Base-by-base conservation (phyloP, 2,113 vertebrate genomes). In the Picathartes gymnocephalus region DNA sequence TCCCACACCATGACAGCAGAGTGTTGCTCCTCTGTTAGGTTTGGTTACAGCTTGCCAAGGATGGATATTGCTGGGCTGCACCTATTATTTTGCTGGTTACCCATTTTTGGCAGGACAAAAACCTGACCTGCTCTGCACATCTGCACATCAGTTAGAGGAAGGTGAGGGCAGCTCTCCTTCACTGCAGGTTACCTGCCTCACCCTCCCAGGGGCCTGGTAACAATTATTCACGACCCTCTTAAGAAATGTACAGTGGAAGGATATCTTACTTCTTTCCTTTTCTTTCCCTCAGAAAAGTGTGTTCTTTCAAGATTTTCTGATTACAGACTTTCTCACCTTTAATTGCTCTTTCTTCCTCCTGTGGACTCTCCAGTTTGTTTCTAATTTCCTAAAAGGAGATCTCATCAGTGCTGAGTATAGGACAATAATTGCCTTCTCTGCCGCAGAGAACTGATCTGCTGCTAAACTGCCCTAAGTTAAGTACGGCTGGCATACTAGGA, bases 351-450 rank as follows among this genome's bases (percentile, higher is more conserved):
- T 91, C 57, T 82, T 65, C 11, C 13, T 76, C n/a, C 57, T 76
- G 17, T 16, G 12, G 62, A 72, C 39, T 87, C 39, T 81, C 10
- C 39, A 24, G 53, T 56, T 92, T 61, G 31, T 57, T 96, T 90
- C 79, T 80, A 45, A 90, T 90, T 96, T 92, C 74, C 85, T 88
- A 33, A 93, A 90, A 82, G 27, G 50, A 88, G 44, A 60, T 13
- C 14, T 85, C 81, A 87, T 87, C 78, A 85, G 44, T 53, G 40
- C 40, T 56, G 25, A 82, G 66, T 72, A 69, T 23, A 80, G 79
- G 57, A 53, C 28, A 72, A 11, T 85, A 90, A 85, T 72, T 95
- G 70, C 48, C 25, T 66, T 77, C 51, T 56, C 56, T 3, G 2
- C 69, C 51, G 56, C 69, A 84, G 51, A 74, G 44, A 87, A 56